Base-by-base conservation (phyloP, 2,113 vertebrate genomes). In the Tor tambroides region DNA sequence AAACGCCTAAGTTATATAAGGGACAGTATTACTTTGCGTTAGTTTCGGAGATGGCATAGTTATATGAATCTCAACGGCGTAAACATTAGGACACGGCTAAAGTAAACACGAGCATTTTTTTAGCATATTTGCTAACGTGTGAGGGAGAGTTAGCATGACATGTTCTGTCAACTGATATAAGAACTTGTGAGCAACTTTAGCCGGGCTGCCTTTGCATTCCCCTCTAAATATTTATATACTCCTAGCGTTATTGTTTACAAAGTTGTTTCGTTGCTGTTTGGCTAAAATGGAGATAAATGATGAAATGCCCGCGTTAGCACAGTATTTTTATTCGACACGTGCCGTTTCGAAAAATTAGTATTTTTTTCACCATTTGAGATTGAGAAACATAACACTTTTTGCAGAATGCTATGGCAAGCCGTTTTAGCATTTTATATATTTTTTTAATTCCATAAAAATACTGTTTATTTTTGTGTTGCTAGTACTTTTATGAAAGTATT, bases 41-140 rank as follows among this genome's bases (percentile, higher is more conserved):
- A 51, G 43, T 30, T 67, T 23, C 1, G 11, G 14, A 5, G 1
- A 6, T 80, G 1, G 12, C 8, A 26, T 78, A 10, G 19, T 41
- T 41, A 5, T 23, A 43, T 63, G 10, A 80, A 61, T 41, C 3
- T 5, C 23, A 63, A 41, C 35, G 35, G 6, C 11, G 35, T 28
- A 35, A 32, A 78, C 75, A 15, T 43, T 65, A 86, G 54, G n/a
- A 83, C 14, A 49, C 41, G 2, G 49, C 30, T 41, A n/a, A 61
- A n/a, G 21, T 65, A 38, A 89, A 41, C 26, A 7, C 46, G 30
- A 15, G 51, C 26, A 41, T 84, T 86, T 51, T 63, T 74, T 56
- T 84, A 89, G 80, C 88, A 21, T 75, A 6, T 80, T 80, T 86
- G 87, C 87, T 88, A 88, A 88, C 79, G 65, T 54, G 87, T 76